These are phyloP conservation scores for Papilio glaucus DNA, from an alignment of 1,140 invertebrate species.

Conservation along the genomic window DNA sequence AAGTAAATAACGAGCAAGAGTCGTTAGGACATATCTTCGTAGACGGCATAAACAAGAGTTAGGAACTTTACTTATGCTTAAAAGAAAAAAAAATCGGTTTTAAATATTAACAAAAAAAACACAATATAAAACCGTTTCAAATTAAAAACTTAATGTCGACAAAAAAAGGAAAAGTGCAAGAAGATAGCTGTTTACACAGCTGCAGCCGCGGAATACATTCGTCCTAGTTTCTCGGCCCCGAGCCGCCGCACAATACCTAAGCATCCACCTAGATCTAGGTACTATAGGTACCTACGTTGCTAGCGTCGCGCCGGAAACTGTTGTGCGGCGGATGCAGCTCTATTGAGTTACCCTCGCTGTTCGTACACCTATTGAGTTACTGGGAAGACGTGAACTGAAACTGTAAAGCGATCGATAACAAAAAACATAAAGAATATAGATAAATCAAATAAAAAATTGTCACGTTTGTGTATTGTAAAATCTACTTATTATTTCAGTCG, in stretches of 20 bases:
- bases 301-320: conserved; percentile 43
- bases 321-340: conserved; percentile 33
- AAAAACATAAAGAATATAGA: not conserved
- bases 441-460: no score
- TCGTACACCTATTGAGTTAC: conserved; percentile 44
- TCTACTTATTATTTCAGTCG: no score
- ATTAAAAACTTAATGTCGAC: not conserved
- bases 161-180: not conserved
- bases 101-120: not conserved
- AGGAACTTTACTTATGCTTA: not conserved
- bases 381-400: conserved; percentile 39
- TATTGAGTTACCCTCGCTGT: conserved; percentile 44
- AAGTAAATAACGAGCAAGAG: no score
- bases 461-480: no score
- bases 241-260: conserved; percentile 55
- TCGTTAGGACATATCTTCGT: no score
- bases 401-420: conserved; percentile 36
- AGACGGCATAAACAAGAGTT: not conserved
- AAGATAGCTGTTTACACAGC: conserved; percentile 45
- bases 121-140: no score
- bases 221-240: conserved; percentile 64
- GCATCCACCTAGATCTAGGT: conserved; percentile 35
- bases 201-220: conserved; percentile 60
- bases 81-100: not conserved
- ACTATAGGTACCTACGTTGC: conserved; percentile 12